Base-by-base conservation (phyloP, 1,140 invertebrate species). In the Euwallacea fornicatus region DNA sequence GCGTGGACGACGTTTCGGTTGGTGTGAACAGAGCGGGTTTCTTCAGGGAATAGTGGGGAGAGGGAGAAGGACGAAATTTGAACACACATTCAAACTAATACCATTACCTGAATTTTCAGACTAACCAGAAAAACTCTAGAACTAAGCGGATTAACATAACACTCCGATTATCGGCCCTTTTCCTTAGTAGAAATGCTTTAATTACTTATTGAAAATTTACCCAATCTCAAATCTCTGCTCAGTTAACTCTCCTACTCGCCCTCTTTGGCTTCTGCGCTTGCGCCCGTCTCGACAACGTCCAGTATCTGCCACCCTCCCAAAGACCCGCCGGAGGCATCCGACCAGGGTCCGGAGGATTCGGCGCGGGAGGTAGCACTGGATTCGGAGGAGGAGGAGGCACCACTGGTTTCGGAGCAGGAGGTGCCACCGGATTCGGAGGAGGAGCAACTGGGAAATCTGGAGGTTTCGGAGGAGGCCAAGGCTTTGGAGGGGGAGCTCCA, bases 281-380 rank as follows among this genome's bases (percentile, higher is more conserved):
- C 43, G 73, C 65, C 2, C 73, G 73, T 43, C 67, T 74, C 0
- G 69, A 74, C 66, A 69, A 74, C 62, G 33, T 61, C 42, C 59
- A 73, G 21, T 73, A 73, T 42, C 68, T 73, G 15, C 72, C 72
- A 8, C 72, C 72, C 7, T 62, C 56, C 13, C 72, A 66, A 50
- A 16, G 69, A 2, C 46, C 56, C 0, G 42, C 43, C 3, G 73
- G 73, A 53, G 70, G 70, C 7, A 63, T 63, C 33, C n/a, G 67
- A 41, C 62, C 55, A 44, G 54, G 67, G 11, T 54, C 61, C 21
- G 72, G 74, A 43, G 68, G 60, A 47, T 53, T 46, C 33, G 69
- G 72, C 15, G 58, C 64, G 16, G 73, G 73, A 61, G 54, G 54
- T 7, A 60, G 53, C 7, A 54, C 64, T 15, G 66, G 50, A 16